Percentiles rank a stretch among this genome's conserved stretches.
Evolutionary conservation across 2,113 vertebrate species (phyloP).

Genomic region (Scartelaos histophorus): DNA sequence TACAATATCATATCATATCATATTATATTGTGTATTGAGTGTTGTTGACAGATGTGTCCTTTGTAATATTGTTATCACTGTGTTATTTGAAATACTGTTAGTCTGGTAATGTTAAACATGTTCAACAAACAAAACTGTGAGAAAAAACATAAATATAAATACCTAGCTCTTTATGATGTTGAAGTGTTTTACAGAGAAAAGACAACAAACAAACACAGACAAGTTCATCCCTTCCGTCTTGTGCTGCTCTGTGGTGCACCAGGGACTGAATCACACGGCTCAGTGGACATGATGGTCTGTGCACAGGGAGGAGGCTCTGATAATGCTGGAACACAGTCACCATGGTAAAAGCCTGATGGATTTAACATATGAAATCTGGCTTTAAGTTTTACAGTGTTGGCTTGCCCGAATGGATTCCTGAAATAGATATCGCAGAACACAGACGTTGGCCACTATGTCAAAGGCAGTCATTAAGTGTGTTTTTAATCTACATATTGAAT

Average conservation of each 20-base stretch:
- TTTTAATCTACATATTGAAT: constrained; percentile 54
- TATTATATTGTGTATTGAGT: no score
- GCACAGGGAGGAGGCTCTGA: constrained; percentile 35
- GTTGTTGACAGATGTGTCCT: no score
- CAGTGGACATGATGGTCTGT: constrained; percentile 52
- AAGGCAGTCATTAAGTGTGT: constrained; percentile 54
- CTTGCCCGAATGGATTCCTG: constrained; percentile 56
- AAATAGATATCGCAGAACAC: constrained; percentile 65
- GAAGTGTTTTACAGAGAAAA: constrained; percentile 24
- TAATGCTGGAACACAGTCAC: constrained; percentile 10
- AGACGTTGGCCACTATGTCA: constrained; percentile 52
- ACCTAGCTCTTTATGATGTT: neutral
- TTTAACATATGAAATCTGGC: constrained; percentile 72
- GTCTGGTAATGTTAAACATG: no score
- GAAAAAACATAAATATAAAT: no score
- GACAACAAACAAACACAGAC: constrained; percentile 9
- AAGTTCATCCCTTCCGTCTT: constrained; percentile 43
- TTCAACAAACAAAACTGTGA: no score
- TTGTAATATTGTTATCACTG: no score
- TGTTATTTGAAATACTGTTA: no score
- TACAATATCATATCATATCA: no score
- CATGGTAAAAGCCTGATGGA: constrained; percentile 56
- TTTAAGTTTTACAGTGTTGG: constrained; percentile 58
- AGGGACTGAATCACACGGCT: constrained; percentile 45
- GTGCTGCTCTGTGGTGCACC: constrained; percentile 16